Evolutionary conservation across 2,113 vertebrate genomes (phyloP), one percentile per base, ranked within the genome.

Genomic region (Salvelinus fontinalis): DNA sequence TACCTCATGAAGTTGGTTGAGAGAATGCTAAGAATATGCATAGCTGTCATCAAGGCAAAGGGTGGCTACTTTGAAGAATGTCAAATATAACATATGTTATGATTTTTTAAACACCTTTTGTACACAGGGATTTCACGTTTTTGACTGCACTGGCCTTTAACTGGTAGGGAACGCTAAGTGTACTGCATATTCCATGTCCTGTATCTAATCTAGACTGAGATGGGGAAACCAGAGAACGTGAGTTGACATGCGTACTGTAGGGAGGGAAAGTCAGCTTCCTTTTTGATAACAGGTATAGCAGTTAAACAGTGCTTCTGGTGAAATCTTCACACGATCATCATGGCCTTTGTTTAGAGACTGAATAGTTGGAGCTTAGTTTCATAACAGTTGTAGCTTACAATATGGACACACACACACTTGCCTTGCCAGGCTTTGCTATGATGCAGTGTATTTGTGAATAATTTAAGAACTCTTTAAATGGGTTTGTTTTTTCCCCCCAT

Each of bases 401-500:
- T 84, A 12, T 75, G 2, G 12, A 44, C 39, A 44, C 9, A 44
- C 79, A 76, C 79, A 76, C 84, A 78, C 65, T 29, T 67, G 12
- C 12, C 22, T 39, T 39, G 34, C 34, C 34, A 39, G 1, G 62
- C 87, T 77, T 67, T 82, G 80, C 70, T 84, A 79, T 84, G 71
- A 80, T 81, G 80, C 78, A 69, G 80, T 78, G 79, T 86, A 84
- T 91, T 89, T 18, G 9, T 44, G 86, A 91, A 88, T 90, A 87
- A 90, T 92, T 88, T 86, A 88, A 83, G 84, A 83, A 80, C 67
- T 89, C 72, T 83, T 89, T 87, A 86, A 86, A 71, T 88, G 73
- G 4, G 68, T 82, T 78, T 65, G 24, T 12, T 70, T 54, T 67
- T 71, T 5, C 29, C 54, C 65, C 64, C 74, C 74, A 72, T 74